A percentile compares a stretch with the other conserved stretches of the same genome.
These are phyloP conservation scores for Alviniconcha strummeri DNA, from an alignment of 2,888 invertebrate species.

Conservation along the genomic window DNA sequence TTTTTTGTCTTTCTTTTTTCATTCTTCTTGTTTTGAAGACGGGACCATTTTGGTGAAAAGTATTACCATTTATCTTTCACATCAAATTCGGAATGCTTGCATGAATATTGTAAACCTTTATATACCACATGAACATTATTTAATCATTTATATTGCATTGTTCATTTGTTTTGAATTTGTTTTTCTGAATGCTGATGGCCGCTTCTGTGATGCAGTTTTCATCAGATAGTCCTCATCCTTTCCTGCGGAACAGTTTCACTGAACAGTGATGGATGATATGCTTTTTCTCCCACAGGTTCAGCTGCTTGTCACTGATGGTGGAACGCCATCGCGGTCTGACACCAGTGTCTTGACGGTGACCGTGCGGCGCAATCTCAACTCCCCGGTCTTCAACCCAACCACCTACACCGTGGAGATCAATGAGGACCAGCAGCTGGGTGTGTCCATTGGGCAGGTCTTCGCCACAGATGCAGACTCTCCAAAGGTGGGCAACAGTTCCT, in stretches of 20 bases:
- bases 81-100: too few species aligned
- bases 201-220: too few species aligned
- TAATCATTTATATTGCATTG: too few species aligned
- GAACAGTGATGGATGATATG: not conserved
- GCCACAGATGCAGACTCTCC: conserved; percentile 49
- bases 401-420: conserved; percentile 50
- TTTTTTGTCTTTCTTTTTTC: not conserved
- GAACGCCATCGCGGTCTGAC: conserved; percentile 34
- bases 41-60: too few species aligned
- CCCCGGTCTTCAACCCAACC: conserved; percentile 59
- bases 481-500: conserved; percentile 36
- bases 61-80: too few species aligned
- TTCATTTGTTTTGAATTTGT: too few species aligned
- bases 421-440: conserved; percentile 42
- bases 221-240: too few species aligned
- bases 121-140: too few species aligned
- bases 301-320: conserved; percentile 37
- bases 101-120: too few species aligned
- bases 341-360: conserved; percentile 42
- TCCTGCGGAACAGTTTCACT: too few species aligned
- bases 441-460: conserved; percentile 46
- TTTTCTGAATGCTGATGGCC: too few species aligned
- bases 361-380: conserved; percentile 53
- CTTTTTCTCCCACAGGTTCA: conserved; percentile 10
- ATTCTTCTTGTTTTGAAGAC: too few species aligned